Base-by-base conservation (phyloP, 2,113 vertebrate species). In the Protobothrops flavoviridis region DNA sequence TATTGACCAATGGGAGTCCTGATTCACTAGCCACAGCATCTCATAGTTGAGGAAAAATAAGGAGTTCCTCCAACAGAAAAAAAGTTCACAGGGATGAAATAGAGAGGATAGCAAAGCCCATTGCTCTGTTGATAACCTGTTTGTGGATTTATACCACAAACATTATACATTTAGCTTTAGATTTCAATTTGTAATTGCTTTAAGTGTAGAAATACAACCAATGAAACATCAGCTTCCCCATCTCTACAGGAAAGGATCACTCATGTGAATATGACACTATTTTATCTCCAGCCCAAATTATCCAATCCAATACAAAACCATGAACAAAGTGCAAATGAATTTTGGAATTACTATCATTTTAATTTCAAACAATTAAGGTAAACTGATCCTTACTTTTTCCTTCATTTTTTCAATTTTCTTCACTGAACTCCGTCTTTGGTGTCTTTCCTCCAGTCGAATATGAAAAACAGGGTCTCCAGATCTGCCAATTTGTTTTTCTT, bases 401-500 rank as follows among this genome's bases (percentile, higher is more conserved):
- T 99, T 99, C 99, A 99, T 99, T 97, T 99, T 99, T 97, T 99
- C 99, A 7, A 99, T 99, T 98, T 99, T 99, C 96, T 99, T 99
- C 94, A 99, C 99, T n/a, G 99, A 99, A 97, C 99, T 99, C 86
- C 99, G 98, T 85, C 99, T 98, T 96, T 98, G 98, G 95, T 98
- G 98, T 95, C 98, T 98, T 88, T 99, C 99, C 96, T 99, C 99
- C 74, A 99, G 97, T 52, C 99, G 98, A 93, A 99, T 98, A 90
- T 98, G 98, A 97, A 99, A 99, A 92, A 99, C 98, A 0, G 99
- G 99, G 64, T 99, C 99, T 3, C 97, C 98, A 17, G 98, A 98
- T 29, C 98, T 97, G 55, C 99, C 98, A 23, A 99, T 99, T 96
- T 99, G 99, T 96, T 99, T 99, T 96, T 99, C 99, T 97, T 99